These are phyloP conservation scores for Dolichallabes microphthalmus DNA, from an alignment of 2,113 vertebrate species.

Conservation along the genomic window DNA sequence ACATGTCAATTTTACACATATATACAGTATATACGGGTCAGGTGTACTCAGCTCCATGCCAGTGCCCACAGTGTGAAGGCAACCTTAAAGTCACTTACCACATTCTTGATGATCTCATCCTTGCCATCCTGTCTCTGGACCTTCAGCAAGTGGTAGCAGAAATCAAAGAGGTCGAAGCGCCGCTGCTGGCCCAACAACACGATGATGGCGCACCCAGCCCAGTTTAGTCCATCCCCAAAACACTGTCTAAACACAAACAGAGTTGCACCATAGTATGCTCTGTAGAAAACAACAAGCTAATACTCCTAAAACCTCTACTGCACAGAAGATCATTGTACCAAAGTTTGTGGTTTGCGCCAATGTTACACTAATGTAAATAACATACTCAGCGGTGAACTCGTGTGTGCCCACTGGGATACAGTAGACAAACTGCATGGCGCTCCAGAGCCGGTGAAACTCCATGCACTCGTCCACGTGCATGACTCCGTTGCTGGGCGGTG, in stretches of 20 bases:
- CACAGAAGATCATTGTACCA: neutral
- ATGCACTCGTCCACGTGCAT: constrained; percentile 99
- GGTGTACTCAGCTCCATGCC: no score
- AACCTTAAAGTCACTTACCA: constrained; percentile 75
- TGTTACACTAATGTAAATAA: constrained; percentile 21
- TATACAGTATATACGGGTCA: no score
- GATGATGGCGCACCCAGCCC: constrained; percentile 97
- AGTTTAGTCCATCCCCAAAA: constrained; percentile 96
- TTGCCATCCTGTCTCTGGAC: constrained; percentile 98
- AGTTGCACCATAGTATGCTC: neutral
- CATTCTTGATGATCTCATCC: constrained; percentile 98
- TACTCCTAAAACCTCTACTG: neutral
- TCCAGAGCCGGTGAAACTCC: constrained; percentile 98
- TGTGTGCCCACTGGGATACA: constrained; percentile 97
- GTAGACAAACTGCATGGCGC: constrained; percentile 99
- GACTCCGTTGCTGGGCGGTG: constrained; percentile 94
- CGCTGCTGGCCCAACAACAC: constrained; percentile 95
- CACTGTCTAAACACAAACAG: constrained; percentile 80
- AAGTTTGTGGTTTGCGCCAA: neutral
- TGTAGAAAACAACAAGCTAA: neutral
- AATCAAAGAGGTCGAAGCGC: constrained; percentile 97
- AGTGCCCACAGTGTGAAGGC: no score
- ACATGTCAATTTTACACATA: no score
- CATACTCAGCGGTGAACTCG: constrained; percentile 98
- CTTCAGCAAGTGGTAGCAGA: constrained; percentile 97